A percentile compares a stretch with the other conserved stretches of the same genome.
phyloP scores from a whole-genome alignment of 2,113 vertebrate genomes.

The Lamprologus tigripictilis region DNA sequence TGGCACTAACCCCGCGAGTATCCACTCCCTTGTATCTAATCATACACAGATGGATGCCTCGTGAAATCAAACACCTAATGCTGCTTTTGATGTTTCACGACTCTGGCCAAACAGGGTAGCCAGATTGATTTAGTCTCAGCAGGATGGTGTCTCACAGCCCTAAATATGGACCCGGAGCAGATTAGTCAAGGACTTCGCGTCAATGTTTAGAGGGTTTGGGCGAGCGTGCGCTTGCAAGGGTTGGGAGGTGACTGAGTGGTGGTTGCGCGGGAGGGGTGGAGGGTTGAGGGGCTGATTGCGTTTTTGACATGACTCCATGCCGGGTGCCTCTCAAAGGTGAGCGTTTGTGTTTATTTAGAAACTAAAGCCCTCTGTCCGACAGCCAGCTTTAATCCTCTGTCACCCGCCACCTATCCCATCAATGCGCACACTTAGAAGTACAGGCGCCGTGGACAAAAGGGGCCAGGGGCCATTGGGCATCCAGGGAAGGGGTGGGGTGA shows the following conservation, averaged over 20 bases:
- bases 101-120: slow-evolving; percentile 24
- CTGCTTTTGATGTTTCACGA: slow-evolving; percentile 43
- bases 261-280: not conserved
- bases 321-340: slow-evolving; percentile 62
- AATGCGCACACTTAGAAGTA: slow-evolving; percentile 59
- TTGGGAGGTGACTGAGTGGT: slow-evolving; percentile 1
- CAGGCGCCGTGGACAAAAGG: slow-evolving; percentile 68
- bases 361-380: slow-evolving; percentile 52
- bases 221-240: not conserved
- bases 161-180: slow-evolving; percentile 52
- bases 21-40: slow-evolving; percentile 6
- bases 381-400: slow-evolving; percentile 62
- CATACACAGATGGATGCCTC: not conserved
- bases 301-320: slow-evolving; percentile 47
- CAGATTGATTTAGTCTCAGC: slow-evolving; percentile 40
- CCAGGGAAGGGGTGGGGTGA: not conserved
- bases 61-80: slow-evolving; percentile 42
- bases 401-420: slow-evolving; percentile 64
- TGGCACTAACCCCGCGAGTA: not conserved
- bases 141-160: slow-evolving; percentile 20
- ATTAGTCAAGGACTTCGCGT: slow-evolving; percentile 53
- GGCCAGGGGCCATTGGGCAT: slow-evolving; percentile 43
- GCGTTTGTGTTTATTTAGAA: slow-evolving; percentile 68
- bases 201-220: slow-evolving; percentile 31
- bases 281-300: slow-evolving; percentile 2